Evolutionary conservation across 2,113 vertebrate genomes (phyloP).

Genomic region (Mixornis gularis): DNA sequence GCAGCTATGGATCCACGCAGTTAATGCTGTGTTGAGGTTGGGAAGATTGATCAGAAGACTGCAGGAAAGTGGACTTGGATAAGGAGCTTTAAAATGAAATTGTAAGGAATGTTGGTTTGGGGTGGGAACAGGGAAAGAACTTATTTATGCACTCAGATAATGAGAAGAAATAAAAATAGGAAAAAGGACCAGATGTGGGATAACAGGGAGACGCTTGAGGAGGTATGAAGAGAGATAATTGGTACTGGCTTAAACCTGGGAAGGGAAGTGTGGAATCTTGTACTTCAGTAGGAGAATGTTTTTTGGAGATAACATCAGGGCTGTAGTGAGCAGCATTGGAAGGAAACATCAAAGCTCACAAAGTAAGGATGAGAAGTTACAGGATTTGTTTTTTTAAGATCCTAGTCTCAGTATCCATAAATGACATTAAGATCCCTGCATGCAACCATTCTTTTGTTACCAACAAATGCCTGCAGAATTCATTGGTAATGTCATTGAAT

Average conservation of each 20-base stretch:
- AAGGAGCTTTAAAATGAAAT: background rate
- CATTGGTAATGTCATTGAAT: background rate
- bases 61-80: background rate
- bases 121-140: background rate
- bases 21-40: background rate
- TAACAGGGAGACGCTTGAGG: background rate
- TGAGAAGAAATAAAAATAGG: background rate
- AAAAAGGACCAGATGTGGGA: background rate
- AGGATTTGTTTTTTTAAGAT: background rate
- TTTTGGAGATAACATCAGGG: background rate
- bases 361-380: background rate
- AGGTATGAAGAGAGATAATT: background rate
- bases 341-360: background rate
- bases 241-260: background rate
- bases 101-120: background rate
- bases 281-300: background rate
- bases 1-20: background rate
- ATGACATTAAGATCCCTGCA: background rate
- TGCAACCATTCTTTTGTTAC: background rate
- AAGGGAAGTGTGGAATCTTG: background rate
- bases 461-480: background rate
- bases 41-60: background rate
- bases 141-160: background rate
- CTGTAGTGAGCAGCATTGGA: background rate
- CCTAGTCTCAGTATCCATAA: background rate